Percentiles rank a stretch among this genome's conserved stretches.
phyloP scores from a whole-genome alignment of 1,140 invertebrate species.

The Nautilus pompilius region DNA sequence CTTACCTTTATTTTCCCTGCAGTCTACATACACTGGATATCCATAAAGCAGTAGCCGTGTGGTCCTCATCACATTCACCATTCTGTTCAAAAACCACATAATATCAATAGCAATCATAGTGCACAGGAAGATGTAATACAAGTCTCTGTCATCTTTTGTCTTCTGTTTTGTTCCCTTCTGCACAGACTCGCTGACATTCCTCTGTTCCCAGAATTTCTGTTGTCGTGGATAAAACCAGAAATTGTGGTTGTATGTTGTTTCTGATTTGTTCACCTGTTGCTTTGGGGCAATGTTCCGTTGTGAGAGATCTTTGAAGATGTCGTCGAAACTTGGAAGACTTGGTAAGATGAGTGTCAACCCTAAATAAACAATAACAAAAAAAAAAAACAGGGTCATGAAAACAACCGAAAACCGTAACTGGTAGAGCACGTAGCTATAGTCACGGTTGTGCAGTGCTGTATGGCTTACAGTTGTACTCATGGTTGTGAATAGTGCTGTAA shows the following conservation, averaged over 20 bases:
- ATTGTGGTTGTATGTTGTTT: neutral
- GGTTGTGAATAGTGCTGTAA: too few species aligned
- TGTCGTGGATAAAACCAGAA: slow-evolving; percentile 2
- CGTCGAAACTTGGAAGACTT: slow-evolving; percentile 13
- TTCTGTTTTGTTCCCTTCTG: neutral
- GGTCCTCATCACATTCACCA: slow-evolving; percentile 27
- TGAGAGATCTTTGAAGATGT: neutral
- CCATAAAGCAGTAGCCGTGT: slow-evolving; percentile 34
- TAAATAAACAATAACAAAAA: slow-evolving; percentile 8
- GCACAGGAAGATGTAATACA: slow-evolving; percentile 25
- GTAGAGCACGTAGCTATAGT: too few species aligned
- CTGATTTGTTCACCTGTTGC: neutral
- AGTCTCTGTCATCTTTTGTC: neutral
- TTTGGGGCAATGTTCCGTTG: neutral
- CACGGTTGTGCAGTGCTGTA: too few species aligned
- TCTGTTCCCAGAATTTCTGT: neutral
- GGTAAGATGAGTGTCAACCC: slow-evolving; percentile 22
- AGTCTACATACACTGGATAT: slow-evolving; percentile 38
- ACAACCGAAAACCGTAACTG: too few species aligned
- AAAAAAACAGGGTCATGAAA: neutral
- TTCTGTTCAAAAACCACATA: slow-evolving; percentile 30
- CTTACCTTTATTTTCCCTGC: slow-evolving; percentile 31
- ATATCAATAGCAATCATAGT: slow-evolving; percentile 29
- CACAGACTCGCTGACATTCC: neutral
- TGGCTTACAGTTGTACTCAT: too few species aligned